Conservation (phyloP, 2,888 invertebrate genomes). For the Cantharis rustica region DNA sequence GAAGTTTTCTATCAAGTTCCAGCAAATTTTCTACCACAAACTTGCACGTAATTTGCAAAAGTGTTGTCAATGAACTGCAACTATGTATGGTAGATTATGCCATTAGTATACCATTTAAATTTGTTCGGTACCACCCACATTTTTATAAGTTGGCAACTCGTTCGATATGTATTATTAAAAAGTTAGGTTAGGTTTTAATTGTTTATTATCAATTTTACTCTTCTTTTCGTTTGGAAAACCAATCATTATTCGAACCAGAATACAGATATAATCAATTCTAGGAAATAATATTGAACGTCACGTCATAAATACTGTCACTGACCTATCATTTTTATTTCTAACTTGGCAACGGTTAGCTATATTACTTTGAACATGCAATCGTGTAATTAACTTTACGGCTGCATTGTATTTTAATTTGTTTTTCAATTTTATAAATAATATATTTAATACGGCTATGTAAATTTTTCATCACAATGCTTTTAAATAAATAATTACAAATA, state of each 20-base stretch:
- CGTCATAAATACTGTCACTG: slow-evolving; percentile 25
- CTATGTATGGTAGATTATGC: background rate
- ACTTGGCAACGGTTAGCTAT: slow-evolving; percentile 20
- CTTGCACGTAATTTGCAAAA: background rate
- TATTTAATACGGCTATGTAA: background rate
- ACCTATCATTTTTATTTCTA: slow-evolving; percentile 23
- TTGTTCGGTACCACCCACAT: background rate
- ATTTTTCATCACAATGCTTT: background rate
- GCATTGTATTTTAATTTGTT: slow-evolving; percentile 24
- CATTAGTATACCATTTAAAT: background rate
- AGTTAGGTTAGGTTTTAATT: background rate
- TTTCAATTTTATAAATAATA: background rate
- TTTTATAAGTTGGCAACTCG: background rate
- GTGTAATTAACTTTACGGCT: slow-evolving; percentile 19
- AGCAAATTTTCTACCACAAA: background rate
- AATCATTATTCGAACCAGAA: background rate
- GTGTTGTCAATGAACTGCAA: background rate
- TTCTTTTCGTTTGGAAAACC: background rate
- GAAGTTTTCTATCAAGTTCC: background rate
- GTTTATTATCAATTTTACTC: background rate
- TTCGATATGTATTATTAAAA: background rate
- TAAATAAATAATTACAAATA: background rate
- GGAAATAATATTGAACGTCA: slow-evolving; percentile 16
- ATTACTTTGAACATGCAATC: slow-evolving; percentile 20
- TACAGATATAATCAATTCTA: background rate